phyloP scores from a whole-genome alignment of 2,797 vertebrate genomes.

The Buphagus erythrorhynchus region DNA sequence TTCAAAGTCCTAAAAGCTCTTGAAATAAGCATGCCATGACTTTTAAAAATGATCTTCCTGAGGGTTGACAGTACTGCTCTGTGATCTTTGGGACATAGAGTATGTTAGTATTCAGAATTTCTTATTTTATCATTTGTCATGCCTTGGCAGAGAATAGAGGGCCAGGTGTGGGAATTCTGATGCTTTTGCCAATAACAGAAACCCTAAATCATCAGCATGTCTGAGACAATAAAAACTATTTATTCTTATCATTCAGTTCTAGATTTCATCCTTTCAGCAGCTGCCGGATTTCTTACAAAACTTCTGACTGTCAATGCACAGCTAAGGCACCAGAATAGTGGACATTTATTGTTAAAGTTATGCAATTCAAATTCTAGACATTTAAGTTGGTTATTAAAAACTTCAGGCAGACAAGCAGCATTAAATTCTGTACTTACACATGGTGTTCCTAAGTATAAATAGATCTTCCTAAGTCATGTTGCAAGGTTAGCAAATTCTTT shows the following conservation, averaged over 20 bases:
- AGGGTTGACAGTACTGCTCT: not conserved
- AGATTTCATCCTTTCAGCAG: not conserved
- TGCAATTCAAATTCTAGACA: not conserved
- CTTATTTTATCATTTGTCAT: not conserved
- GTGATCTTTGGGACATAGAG: not conserved
- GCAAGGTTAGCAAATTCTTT: not conserved
- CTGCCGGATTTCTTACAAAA: not conserved
- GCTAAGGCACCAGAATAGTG: not conserved
- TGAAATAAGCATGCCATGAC: not conserved
- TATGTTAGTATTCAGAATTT: not conserved
- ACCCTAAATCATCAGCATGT: not conserved
- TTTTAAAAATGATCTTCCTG: not conserved
- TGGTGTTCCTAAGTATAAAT: not conserved
- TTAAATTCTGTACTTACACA: not conserved
- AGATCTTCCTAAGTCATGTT: not conserved
- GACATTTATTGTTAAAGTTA: not conserved
- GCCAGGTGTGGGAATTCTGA: not conserved
- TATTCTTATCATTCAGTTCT: not conserved
- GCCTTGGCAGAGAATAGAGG: not conserved
- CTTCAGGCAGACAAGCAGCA: not conserved
- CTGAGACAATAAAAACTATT: not conserved
- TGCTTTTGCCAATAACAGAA: not conserved
- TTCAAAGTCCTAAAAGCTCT: not conserved
- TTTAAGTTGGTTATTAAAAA: not conserved
- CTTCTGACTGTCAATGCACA: not conserved